These are phyloP conservation scores for Acanthornis magna DNA, from an alignment of 2,797 vertebrate species.

Conservation along the genomic window DNA sequence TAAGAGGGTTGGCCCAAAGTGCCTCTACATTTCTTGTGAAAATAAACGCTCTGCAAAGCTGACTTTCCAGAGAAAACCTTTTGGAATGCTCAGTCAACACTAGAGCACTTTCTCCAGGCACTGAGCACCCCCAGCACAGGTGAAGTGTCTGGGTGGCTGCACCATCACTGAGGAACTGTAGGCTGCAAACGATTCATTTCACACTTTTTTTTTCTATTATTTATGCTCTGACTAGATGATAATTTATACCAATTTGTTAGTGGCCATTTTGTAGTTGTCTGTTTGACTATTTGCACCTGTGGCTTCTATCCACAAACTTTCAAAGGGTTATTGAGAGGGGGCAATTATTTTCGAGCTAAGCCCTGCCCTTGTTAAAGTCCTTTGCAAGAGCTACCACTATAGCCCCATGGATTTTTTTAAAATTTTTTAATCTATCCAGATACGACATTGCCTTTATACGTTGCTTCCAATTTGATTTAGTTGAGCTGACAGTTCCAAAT, in stretches of 20 bases:
- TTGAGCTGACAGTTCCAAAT: neutral
- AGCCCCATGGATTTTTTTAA: neutral
- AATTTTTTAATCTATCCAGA: neutral
- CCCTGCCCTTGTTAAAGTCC: neutral
- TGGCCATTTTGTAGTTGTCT: neutral
- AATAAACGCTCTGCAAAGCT: neutral
- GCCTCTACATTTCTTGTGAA: neutral
- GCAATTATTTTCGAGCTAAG: neutral
- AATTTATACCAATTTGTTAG: neutral
- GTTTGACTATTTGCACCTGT: neutral
- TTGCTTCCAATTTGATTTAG: neutral
- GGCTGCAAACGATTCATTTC: neutral
- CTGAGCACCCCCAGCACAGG: neutral
- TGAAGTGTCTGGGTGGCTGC: neutral
- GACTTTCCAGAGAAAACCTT: neutral
- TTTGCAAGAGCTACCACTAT: neutral
- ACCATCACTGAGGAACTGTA: neutral
- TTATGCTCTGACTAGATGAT: neutral
- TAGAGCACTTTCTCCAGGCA: neutral
- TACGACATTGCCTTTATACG: neutral
- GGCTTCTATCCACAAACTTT: neutral
- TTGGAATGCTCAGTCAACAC: neutral
- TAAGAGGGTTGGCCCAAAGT: neutral
- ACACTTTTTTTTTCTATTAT: rapidly evolving
- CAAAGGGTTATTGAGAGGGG: neutral